A percentile compares a stretch with the other conserved stretches of the same genome.
Evolutionary conservation across 2,888 invertebrate species (phyloP).

Genomic region (Idaea biselata): DNA sequence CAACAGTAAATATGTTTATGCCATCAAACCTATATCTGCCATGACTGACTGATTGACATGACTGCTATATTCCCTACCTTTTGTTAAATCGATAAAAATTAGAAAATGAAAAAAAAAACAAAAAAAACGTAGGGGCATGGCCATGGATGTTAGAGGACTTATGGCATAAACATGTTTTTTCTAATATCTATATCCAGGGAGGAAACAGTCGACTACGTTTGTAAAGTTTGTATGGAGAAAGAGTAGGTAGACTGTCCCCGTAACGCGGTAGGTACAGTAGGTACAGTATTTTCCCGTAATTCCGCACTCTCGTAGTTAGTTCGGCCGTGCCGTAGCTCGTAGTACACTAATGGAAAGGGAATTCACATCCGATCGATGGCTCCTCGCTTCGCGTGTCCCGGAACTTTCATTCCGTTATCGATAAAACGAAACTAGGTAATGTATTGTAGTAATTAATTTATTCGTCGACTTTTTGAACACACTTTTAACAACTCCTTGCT

Average conservation of each 20-base stretch:
- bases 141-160: no score
- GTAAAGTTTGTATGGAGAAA: no score
- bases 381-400: not conserved
- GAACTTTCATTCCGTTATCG: not conserved
- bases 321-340: not conserved
- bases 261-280: not conserved
- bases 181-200: no score
- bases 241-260: not conserved
- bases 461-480: not conserved
- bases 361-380: not conserved
- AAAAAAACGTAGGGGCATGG: no score
- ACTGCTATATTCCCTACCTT: no score
- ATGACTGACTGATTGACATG: no score
- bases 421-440: slow-evolving; percentile 1
- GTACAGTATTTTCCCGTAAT: not conserved
- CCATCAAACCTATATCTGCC: no score
- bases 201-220: no score
- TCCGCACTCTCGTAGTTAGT: not conserved
- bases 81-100: no score
- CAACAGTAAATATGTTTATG: no score
- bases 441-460: not conserved
- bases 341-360: not conserved
- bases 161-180: no score
- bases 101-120: no score
- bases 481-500: not conserved